Evolutionary conservation across 1,140 invertebrate species (phyloP).

Genomic region (Philaenus spumarius): DNA sequence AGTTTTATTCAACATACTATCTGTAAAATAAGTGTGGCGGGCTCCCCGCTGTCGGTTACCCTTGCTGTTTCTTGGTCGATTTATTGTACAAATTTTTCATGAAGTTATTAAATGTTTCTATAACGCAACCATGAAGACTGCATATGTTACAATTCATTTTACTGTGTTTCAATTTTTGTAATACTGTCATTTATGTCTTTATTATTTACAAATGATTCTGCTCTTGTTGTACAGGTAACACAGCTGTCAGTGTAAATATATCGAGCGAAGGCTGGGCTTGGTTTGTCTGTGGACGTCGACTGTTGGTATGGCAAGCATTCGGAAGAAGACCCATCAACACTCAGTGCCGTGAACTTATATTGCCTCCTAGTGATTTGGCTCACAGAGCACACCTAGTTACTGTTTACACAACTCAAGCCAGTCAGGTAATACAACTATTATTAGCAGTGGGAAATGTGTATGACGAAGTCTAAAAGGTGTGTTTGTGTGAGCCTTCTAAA

Average conservation of each 20-base stretch:
- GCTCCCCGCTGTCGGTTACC: no score
- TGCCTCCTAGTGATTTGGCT: constrained; percentile 86
- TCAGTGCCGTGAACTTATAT: constrained; percentile 70
- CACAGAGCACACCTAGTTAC: constrained; percentile 85
- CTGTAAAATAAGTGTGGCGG: neutral
- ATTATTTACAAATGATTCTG: neutral
- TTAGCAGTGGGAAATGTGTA: no score
- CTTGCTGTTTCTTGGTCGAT: neutral
- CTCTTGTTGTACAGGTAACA: constrained; percentile 44
- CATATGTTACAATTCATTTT: neutral
- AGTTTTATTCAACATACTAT: no score
- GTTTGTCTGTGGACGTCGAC: constrained; percentile 76
- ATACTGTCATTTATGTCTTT: neutral
- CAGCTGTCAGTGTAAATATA: constrained; percentile 54
- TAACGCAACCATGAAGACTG: neutral
- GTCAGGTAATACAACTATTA: no score
- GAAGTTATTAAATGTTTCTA: neutral
- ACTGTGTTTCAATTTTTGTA: neutral
- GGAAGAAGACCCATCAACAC: constrained; percentile 39
- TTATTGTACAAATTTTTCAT: neutral
- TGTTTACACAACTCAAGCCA: constrained; percentile 61
- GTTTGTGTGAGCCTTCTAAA: no score
- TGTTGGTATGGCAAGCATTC: constrained; percentile 74
- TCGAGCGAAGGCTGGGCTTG: constrained; percentile 68
- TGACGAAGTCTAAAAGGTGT: no score